Conservation (phyloP, 2,888 invertebrate species). For the Drosophila paranaensis region DNA sequence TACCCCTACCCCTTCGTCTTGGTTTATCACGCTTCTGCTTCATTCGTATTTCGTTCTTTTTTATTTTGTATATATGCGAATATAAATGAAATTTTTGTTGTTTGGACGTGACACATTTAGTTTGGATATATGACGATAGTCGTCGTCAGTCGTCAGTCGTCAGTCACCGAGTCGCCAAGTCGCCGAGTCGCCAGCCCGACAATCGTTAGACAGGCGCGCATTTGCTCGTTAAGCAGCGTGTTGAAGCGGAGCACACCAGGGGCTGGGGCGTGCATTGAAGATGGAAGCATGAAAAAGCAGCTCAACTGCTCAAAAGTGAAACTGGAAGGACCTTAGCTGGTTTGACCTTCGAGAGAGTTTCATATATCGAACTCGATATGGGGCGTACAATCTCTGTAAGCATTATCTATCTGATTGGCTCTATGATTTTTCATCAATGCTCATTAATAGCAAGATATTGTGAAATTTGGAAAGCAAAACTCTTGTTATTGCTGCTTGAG, state of each 20-base stretch:
- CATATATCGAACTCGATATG: too few species aligned
- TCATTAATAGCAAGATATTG: too few species aligned
- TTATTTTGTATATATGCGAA: constrained; percentile 61
- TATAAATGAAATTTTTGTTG: constrained; percentile 82
- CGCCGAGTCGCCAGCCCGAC: constrained; percentile 27
- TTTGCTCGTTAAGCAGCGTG: constrained; percentile 60
- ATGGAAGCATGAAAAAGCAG: neutral
- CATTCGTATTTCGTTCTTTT: constrained; percentile 16
- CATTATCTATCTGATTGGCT: too few species aligned
- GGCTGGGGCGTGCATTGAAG: neutral
- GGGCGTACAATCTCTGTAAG: too few species aligned
- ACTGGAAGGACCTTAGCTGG: neutral
- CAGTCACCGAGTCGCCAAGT: too few species aligned
- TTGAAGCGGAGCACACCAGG: neutral
- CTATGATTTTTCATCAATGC: too few species aligned
- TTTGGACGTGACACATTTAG: constrained; percentile 81
- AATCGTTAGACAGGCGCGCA: constrained; percentile 64
- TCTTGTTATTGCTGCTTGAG: too few species aligned
- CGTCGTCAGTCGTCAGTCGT: constrained; percentile 39
- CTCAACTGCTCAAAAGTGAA: constrained; percentile 14
- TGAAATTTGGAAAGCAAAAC: too few species aligned
- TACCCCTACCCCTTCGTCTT: neutral
- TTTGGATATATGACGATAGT: constrained; percentile 75
- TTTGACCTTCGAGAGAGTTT: too few species aligned
- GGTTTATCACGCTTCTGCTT: constrained; percentile 51